These are phyloP conservation scores for Teleogryllus oceanicus DNA, from an alignment of 2,888 invertebrate genomes.

Conservation along the genomic window DNA sequence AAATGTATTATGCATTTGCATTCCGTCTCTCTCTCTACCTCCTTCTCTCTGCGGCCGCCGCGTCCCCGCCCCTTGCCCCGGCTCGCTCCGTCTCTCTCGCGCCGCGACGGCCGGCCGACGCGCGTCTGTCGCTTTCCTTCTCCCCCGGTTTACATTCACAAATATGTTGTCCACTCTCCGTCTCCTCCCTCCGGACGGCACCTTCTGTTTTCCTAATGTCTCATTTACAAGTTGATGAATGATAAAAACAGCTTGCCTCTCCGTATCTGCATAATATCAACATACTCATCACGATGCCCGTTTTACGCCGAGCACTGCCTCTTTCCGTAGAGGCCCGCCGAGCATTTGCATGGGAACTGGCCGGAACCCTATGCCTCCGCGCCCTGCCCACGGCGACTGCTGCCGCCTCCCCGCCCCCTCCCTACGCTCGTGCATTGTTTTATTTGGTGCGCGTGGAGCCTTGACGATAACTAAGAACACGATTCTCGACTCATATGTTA, in stretches of 20 bases:
- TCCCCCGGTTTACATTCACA: neutral
- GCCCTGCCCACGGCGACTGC: too few species aligned
- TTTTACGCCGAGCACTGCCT: neutral
- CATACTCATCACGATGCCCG: slow-evolving; percentile 3
- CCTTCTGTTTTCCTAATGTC: slow-evolving; percentile 26
- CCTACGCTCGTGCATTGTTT: neutral
- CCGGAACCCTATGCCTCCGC: too few species aligned
- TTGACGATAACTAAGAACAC: slow-evolving; percentile 2
- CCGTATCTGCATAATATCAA: slow-evolving; percentile 29
- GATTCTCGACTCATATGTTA: neutral
- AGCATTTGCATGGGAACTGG: too few species aligned
- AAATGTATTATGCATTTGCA: slow-evolving; percentile 18
- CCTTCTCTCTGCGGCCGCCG: neutral
- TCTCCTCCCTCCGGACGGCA: neutral
- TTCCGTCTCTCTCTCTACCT: slow-evolving; percentile 20
- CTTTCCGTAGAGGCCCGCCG: too few species aligned
- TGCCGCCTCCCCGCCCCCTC: too few species aligned
- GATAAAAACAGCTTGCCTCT: slow-evolving; percentile 26
- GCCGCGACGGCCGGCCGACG: neutral
- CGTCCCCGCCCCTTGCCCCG: neutral
- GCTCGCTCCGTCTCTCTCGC: neutral
- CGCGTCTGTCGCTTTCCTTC: slow-evolving; percentile 20
- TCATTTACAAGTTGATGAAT: slow-evolving; percentile 32
- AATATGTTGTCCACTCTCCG: neutral
- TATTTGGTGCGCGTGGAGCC: neutral